These are phyloP conservation scores for Sardinella longiceps DNA, from an alignment of 2,797 vertebrate species.

Conservation along the genomic window DNA sequence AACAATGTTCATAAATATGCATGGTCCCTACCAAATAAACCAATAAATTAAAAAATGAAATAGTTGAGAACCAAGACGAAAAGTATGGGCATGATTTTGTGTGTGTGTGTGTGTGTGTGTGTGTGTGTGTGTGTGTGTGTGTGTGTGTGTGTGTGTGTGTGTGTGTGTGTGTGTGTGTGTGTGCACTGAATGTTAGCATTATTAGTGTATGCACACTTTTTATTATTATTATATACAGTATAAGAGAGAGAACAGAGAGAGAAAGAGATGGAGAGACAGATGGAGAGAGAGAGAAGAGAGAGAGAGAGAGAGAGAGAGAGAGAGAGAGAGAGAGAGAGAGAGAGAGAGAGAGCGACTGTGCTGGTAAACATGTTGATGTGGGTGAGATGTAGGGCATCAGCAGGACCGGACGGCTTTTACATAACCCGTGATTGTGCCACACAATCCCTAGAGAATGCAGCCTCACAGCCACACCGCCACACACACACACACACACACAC, in stretches of 20 bases:
- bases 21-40: too few species aligned
- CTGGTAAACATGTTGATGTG: slow-evolving; percentile 37
- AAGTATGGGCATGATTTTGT: too few species aligned
- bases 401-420: slow-evolving; percentile 37
- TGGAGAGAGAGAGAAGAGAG: neutral
- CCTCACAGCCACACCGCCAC: neutral
- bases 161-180: too few species aligned
- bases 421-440: slow-evolving; percentile 44
- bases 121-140: too few species aligned
- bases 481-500: neutral
- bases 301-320: neutral
- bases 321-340: neutral
- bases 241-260: neutral
- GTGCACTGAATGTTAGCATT: neutral
- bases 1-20: too few species aligned
- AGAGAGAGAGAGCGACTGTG: neutral
- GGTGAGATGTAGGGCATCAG: slow-evolving; percentile 43
- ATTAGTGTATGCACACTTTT: neutral
- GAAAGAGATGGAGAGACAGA: neutral
- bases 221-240: too few species aligned
- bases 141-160: too few species aligned
- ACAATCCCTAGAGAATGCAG: slow-evolving; percentile 23
- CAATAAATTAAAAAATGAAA: too few species aligned
- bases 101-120: too few species aligned
- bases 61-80: too few species aligned